Evolutionary conservation across 2,797 vertebrate genomes (phyloP), one percentile per base, ranked within the genome.

Genomic region (Centroberyx gerrardi): DNA sequence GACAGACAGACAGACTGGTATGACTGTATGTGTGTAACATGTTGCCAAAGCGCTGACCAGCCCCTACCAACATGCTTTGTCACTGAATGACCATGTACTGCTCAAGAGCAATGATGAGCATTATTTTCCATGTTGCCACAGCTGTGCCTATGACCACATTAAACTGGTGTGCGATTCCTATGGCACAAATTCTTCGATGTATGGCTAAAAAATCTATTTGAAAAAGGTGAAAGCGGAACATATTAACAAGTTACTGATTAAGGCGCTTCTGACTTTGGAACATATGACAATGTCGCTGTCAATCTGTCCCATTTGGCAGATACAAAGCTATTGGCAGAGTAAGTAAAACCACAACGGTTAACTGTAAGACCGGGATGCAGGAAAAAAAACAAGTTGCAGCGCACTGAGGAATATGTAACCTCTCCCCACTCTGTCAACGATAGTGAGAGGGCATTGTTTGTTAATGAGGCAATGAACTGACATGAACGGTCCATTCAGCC

Each of bases 321-420:
- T 46, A 53, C 77, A 13, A 31, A 71, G 17, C 52, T 33, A 80
- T 84, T 76, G 90, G 87, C 85, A 85, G 61, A 77, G 60, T 64
- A 55, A 74, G 60, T 74, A 64, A 75, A 74, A 76, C 52, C 66
- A 56, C 14, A 38, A 49, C 59, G 48, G 48, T 59, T 62, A 81
- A 82, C 40, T 22, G 38, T 61, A 59, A 79, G 52, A 79, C 76
- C 46, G 75, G 76, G 62, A 83, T 83, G 81, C 63, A 67, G 65
- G 76, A 82, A 55, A 73, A 55, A 73, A 90, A 72, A 75, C 17
- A 84, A 77, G 78, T 78, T 76, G 84, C 75, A 66, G 86, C 83
- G 64, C 70, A 13, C 79, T 46, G 49, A 15, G 55, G 77, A 75
- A 74, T 68, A 67, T 56, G 58, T 60, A 67, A 76, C 60, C 56